Evolutionary conservation across 2,888 invertebrate genomes (phyloP), one percentile per base, ranked within the genome.

Genomic region (Macropis europaea): DNA sequence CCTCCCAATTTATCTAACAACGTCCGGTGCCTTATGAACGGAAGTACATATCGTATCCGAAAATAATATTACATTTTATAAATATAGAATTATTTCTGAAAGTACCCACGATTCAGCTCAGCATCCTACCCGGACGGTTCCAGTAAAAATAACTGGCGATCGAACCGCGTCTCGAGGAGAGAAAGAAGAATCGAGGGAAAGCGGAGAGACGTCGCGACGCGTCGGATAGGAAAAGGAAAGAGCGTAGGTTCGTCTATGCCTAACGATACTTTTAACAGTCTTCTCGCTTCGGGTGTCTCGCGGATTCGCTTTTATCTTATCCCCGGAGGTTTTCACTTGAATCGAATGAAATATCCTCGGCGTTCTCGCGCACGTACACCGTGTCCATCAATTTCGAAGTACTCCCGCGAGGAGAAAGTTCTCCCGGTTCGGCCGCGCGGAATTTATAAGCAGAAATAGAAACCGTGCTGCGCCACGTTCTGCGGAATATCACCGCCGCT

Each of bases 391-490:
- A 56, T 61, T n/a, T 26, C 54, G 42, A 50, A 59, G 64, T 73
- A 54, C 59, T 73, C 73, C 66, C 53, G 48, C 64, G 52, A 64
- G 73, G 73, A 73, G 73, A 73, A 73, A 73, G 73, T 73, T 73
- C 24, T 28, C 22, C 24, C 9, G 54, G 53, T 22, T 15, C 59
- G 59, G 26, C 43, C 43, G 69, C 32, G 53, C 53, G 22, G 73
- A 73, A 73, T 73, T 73, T 73, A 59, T 50, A 73, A 73, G 59
- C 38, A 73, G 73, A 73, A 73, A 64, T 59, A 73, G 73, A 73
- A 73, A 73, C 66, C 54, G 45, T 19, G 66, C 38, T n/a, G n/a
- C n/a, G n/a, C 61, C 54, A 59, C 40, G 62, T 56, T 57, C 57
- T 34, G 30, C 48, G 71, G 56, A 38, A 42, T 70, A 67, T 54